A percentile compares a stretch with the other conserved stretches of the same genome.
phyloP scores from a whole-genome alignment of 1,140 invertebrate species.

The Drosophila mojavensis region DNA sequence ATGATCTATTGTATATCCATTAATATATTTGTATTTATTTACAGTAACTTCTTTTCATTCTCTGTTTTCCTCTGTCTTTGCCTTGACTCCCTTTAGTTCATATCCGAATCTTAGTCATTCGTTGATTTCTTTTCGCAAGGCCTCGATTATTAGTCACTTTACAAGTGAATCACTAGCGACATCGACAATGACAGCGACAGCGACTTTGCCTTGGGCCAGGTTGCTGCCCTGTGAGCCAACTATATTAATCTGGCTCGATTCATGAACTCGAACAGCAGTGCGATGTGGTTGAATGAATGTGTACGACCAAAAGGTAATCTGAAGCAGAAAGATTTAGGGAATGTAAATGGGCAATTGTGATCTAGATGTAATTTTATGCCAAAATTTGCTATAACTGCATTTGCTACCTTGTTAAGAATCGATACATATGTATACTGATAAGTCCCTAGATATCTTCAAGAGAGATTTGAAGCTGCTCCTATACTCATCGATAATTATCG shows the following conservation, averaged over 20 bases:
- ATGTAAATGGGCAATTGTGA: too few relatives aligned
- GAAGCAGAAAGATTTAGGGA: too few relatives aligned
- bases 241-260: background rate
- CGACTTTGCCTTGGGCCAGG: constrained; percentile 54
- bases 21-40: background rate
- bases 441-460: too few relatives aligned
- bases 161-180: constrained; percentile 52
- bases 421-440: too few relatives aligned
- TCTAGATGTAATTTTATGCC: too few relatives aligned
- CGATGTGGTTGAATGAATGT: background rate
- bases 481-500: too few relatives aligned
- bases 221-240: constrained; percentile 36
- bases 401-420: too few relatives aligned
- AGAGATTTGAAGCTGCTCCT: too few relatives aligned
- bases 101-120: constrained; percentile 47
- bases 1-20: too few relatives aligned
- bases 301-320: background rate
- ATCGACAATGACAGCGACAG: constrained; percentile 20
- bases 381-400: too few relatives aligned
- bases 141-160: constrained; percentile 41
- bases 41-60: background rate
- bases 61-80: background rate
- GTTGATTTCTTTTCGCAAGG: background rate
- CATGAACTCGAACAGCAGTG: background rate
- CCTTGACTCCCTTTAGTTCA: background rate